Evolutionary conservation across 2,888 invertebrate genomes (phyloP).

Genomic region (Plagiodera versicolora): DNA sequence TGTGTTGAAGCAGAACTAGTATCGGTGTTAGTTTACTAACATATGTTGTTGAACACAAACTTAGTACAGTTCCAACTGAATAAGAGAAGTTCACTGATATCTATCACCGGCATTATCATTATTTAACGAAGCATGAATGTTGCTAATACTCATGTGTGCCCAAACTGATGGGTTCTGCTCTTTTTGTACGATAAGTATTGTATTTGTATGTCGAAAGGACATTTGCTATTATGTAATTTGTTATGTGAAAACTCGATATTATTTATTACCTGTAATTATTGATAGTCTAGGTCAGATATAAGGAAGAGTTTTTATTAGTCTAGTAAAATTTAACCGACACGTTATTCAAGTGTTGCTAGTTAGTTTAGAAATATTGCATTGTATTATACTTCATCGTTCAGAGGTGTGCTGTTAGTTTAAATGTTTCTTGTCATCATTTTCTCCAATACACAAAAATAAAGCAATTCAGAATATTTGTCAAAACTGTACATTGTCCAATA

Average conservation of each 20-base stretch:
- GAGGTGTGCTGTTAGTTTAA: background rate
- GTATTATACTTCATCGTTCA: no score
- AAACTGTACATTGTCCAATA: slow-evolving; percentile 33
- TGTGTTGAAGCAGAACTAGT: slow-evolving; percentile 10
- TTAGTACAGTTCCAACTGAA: background rate
- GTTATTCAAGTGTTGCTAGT: slow-evolving; percentile 11
- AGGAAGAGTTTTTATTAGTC: background rate
- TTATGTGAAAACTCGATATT: background rate
- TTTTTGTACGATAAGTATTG: no score
- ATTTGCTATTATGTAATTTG: no score
- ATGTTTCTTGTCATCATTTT: slow-evolving; percentile 11
- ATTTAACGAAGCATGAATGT: no score
- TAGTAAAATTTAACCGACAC: no score
- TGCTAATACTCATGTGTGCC: no score
- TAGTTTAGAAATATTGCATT: background rate
- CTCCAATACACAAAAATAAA: slow-evolving; percentile 16
- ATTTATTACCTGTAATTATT: background rate
- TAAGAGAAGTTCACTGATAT: no score
- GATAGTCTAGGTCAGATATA: background rate
- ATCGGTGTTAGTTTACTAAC: slow-evolving; percentile 27
- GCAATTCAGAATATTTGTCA: slow-evolving; percentile 24
- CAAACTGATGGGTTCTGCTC: no score
- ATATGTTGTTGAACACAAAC: background rate
- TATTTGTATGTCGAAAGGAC: no score
- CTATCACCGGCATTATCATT: no score